Evolutionary conservation across 1,140 invertebrate species (phyloP), one percentile per base, ranked within the genome.

Genomic region (Neuroterus valhalla): DNA sequence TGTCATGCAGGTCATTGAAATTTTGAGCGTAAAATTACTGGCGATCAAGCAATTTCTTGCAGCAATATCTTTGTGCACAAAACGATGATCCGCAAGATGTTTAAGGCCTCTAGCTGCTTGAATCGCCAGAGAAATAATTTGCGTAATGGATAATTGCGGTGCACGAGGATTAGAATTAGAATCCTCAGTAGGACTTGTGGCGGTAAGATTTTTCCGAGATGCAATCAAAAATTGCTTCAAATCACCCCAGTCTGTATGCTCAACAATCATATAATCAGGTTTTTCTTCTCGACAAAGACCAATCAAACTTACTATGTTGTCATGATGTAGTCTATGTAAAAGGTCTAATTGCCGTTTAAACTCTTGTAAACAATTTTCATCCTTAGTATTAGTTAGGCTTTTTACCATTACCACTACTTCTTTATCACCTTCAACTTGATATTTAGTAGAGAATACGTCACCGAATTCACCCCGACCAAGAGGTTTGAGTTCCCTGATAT

Each of bases 191-290:
- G 87, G 86, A 52, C 86, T 88, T 12, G 77, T 71, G 11, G 75
- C n/a, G 1, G 68, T 2, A 5, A 42, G 6, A 1, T 93, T 92
- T 77, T 94, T 92, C 19, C 93, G 90, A 0, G 96, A 97, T 4
- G 97, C 96, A 55, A 96, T 89, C n/a, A 98, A 90, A 89, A 98
- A 98, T 85, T 96, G 96, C 80, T 98, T 98, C 68, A 98, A 90
- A 87, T 98, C 97, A n/a, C 97, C 97, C 97, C 97, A 98, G 84
- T 98, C 97, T 23, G 96, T 97, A 84, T 97, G 96, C 85, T 98
- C 96, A 5, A 97, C 89, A 15, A 98, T 93, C 92, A 98, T 94
- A 83, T 95, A 96, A 84, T 97, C 95, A 0, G 96, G 96, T 75
- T 97, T 95, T 14, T 93, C 91, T 68, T 97, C 96, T 43, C 94